Conservation (phyloP, 2,797 vertebrate genomes). For the Hemibagrus guttatus region DNA sequence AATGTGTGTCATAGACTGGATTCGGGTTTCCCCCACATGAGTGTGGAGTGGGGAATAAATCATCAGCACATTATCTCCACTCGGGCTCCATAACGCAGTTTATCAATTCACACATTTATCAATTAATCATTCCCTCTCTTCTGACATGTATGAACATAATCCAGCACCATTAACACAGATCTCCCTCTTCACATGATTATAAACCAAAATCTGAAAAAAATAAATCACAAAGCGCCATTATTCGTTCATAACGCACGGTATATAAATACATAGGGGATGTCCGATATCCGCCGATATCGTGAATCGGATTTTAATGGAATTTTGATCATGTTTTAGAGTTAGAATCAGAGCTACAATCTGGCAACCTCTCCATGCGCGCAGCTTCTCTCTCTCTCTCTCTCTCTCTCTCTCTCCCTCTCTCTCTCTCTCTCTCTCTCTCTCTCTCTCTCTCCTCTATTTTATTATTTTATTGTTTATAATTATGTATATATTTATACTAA, state of each 20-base stretch:
- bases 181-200: no score
- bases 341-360: neutral
- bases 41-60: neutral
- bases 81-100: neutral
- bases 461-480: neutral
- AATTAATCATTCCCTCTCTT: neutral
- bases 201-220: neutral
- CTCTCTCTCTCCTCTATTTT: neutral
- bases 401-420: neutral
- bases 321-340: neutral
- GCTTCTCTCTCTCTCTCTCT: neutral
- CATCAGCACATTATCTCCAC: no score
- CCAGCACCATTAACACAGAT: neutral
- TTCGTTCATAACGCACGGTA: neutral
- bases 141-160: no score
- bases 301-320: neutral
- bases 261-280: neutral
- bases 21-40: neutral
- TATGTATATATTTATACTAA: neutral
- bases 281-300: neutral
- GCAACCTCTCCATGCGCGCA: constrained; percentile 13
- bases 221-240: neutral
- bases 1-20: neutral
- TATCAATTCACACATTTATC: neutral
- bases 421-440: neutral